These are phyloP conservation scores for Taeniopygia guttata DNA, from an alignment of 2,797 vertebrate genomes.

Conservation along the genomic window DNA sequence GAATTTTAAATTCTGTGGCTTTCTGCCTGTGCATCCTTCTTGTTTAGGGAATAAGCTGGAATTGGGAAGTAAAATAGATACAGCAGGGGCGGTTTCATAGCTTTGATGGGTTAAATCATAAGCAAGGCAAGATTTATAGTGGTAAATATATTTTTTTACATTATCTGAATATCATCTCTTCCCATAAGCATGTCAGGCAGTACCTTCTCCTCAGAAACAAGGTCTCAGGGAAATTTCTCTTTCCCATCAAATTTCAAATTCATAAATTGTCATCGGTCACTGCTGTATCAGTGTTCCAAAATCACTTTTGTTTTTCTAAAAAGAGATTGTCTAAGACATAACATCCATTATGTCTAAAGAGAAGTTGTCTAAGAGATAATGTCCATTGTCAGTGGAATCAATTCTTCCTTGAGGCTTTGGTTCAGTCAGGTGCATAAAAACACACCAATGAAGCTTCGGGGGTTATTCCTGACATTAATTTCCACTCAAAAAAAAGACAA, in stretches of 20 bases:
- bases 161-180: not conserved
- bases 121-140: not conserved
- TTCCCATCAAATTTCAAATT: not conserved
- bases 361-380: not conserved
- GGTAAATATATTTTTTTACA: not conserved
- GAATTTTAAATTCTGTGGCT: not conserved
- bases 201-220: not conserved
- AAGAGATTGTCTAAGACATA: not conserved
- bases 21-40: not conserved
- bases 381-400: not conserved
- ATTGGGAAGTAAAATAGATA: not conserved
- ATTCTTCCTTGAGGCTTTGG: not conserved
- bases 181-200: not conserved
- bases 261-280: not conserved
- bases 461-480: not conserved
- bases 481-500: rapidly evolving
- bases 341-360: too few relatives aligned
- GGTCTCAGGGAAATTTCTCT: not conserved
- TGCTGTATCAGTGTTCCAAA: not conserved
- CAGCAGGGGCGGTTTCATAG: not conserved
- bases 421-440: not conserved
- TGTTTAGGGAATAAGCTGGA: not conserved
- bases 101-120: not conserved
- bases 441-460: not conserved
- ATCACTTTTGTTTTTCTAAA: not conserved